Evolutionary conservation across 1,140 invertebrate genomes (phyloP), one percentile per base, ranked within the genome.

Genomic region (Psilanteris sp.): DNA sequence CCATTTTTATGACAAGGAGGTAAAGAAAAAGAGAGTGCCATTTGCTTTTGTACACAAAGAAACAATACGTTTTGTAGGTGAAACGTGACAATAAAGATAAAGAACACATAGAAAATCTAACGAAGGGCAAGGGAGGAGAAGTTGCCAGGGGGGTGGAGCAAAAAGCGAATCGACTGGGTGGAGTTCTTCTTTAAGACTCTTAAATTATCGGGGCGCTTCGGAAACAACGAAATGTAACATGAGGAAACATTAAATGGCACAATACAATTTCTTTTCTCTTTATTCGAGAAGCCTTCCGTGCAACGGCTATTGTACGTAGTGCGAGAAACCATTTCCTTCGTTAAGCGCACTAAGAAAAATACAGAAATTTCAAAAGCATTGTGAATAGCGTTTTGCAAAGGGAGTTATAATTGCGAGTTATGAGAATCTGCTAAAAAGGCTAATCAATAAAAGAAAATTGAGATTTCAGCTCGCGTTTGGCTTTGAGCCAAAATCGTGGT

Each of bases 21-120:
- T 6, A 8, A 15, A 7, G 48, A 44, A 34, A 64, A 13, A 57
- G 34, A 37, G 36, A 62, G 34, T 46, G 32, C 31, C 48, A 73
- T 73, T 68, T 75, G 62, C 62, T 75, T 75, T 75, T 74, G 61
- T 61, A 67, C 20, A 61, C 39, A 61, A 68, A 68, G 61, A 68
- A 68, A 75, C 62, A 75, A 75, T 68, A 62, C 46, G 32, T 61
- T 75, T 75, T 67, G 55, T 68, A 68, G 62, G 71, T 75, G 71
- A 75, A 68, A 75, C 71, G 62, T 75, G 54, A 74, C 71, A 62
- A 74, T 74, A 67, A 74, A 55, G 71, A 68, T 62, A 57, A 75
- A 68, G 62, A 75, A 61, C 43, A 66, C 71, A 48, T 61, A 67
- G 36, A 67, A 67, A 68, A 48, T 61, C 24, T 75, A 57, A 68